phyloP scores from a whole-genome alignment of 2,797 vertebrate genomes.

The Cephalopachus bancanus region DNA sequence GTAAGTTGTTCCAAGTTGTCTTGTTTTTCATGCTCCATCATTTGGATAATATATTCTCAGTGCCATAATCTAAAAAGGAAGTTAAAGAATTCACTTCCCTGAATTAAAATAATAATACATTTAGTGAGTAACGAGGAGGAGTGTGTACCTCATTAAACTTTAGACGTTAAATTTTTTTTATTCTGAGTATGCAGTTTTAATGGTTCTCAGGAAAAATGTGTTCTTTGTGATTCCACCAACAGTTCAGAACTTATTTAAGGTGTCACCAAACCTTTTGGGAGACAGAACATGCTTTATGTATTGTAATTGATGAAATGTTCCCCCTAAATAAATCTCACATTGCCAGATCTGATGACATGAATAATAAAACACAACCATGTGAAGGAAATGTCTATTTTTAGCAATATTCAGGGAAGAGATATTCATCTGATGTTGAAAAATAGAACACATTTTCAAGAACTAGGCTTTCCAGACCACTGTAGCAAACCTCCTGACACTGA shows the following conservation, averaged over 20 bases:
- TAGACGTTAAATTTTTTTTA: background rate
- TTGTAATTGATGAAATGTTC: conserved; percentile 85
- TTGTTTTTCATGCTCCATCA: conserved; percentile 18
- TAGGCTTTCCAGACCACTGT: conserved; percentile 77
- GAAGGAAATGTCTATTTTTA: conserved; percentile 85
- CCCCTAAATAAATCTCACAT: conserved; percentile 88
- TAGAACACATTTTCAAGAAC: conserved; percentile 80
- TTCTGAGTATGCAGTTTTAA: conserved; percentile 27
- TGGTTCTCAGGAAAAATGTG: conserved; percentile 46
- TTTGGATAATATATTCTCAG: background rate
- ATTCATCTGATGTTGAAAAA: conserved; percentile 82
- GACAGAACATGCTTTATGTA: conserved; percentile 79
- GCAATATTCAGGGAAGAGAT: conserved; percentile 80
- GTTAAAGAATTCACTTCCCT: conserved; percentile 46
- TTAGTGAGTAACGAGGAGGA: conserved; percentile 39
- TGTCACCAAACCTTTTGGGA: conserved; percentile 63
- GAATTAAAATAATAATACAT: conserved; percentile 28
- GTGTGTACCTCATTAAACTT: conserved; percentile 31
- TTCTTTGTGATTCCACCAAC: conserved; percentile 55
- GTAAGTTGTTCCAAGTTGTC: background rate
- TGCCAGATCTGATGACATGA: conserved; percentile 84
- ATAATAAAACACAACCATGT: conserved; percentile 84
- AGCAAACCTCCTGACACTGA: conserved; percentile 65
- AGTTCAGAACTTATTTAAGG: conserved; percentile 81
- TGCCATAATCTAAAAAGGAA: conserved; percentile 50